phyloP scores from a whole-genome alignment of 2,888 invertebrate species.

The Asteroscopus sphinx region DNA sequence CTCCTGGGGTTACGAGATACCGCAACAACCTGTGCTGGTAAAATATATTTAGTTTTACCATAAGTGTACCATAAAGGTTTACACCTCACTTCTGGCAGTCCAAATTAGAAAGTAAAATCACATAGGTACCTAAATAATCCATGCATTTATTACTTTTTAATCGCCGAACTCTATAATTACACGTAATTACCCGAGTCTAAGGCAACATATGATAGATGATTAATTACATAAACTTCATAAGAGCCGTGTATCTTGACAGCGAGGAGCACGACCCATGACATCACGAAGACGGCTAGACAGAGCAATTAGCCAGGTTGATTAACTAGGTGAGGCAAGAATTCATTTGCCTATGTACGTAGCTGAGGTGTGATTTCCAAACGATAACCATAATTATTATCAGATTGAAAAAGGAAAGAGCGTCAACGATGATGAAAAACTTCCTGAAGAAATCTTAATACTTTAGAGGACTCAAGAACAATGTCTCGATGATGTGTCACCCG shows the following conservation, averaged over 20 bases:
- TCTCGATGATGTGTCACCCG: no score
- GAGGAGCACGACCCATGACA: slow-evolving; percentile 31
- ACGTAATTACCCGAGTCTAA: slow-evolving; percentile 30
- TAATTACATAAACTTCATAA: slow-evolving; percentile 13
- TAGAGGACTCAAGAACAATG: no score
- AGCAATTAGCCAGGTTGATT: slow-evolving; percentile 3
- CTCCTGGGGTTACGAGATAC: no score
- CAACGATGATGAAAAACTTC: no score
- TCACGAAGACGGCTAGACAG: not conserved
- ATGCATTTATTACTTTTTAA: slow-evolving; percentile 14
- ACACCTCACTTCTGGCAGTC: not conserved
- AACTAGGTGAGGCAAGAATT: not conserved
- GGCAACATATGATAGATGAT: slow-evolving; percentile 28
- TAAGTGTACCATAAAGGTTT: no score
- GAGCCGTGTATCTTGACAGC: slow-evolving; percentile 20
- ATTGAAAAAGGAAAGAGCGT: no score
- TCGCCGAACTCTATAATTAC: slow-evolving; percentile 38
- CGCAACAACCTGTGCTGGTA: no score
- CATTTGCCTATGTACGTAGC: no score
- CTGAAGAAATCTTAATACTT: no score
- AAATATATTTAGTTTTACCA: no score
- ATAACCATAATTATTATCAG: no score
- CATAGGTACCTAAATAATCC: not conserved
- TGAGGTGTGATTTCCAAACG: no score
- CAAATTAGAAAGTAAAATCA: slow-evolving; percentile 18